Base-by-base conservation (phyloP, 2,888 invertebrate genomes). In the Cephus rjabovi region DNA sequence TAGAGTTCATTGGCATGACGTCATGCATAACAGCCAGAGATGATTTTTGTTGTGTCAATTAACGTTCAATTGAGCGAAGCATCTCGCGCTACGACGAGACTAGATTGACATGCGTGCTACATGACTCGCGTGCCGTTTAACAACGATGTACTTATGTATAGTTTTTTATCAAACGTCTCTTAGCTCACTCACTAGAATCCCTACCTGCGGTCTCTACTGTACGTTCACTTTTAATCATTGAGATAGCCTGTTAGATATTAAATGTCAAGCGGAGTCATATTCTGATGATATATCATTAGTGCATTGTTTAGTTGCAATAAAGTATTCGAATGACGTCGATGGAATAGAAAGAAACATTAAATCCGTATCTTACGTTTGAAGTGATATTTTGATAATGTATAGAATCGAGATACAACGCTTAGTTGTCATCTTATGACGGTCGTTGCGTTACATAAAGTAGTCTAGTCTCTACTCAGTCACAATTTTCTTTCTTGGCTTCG, bases 21-120 rank as follows among this genome's bases (percentile, higher is more conserved):
- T 85, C 83, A 86, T 78, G 56, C 81, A 1, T 56, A 56, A 23
- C 40, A 56, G 40, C 34, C 69, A 40, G 77, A 69, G 74, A 75
- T 76, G 76, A 86, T 85, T 83, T 89, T 89, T 87, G 87, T 88
- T 87, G 86, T 85, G 81, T 88, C 88, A 89, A 90, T 90, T 90
- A 89, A 80, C 82, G 85, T 81, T 85, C 87, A 90, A 89, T 89
- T 90, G 87, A 87, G 76, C 81, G 80, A 76, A 78, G 73, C 73
- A 75, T 78, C 78, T 78, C 76, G 78, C 73, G 75, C 31, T 31
- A 15, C 71, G 31, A 76, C 73, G 79, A 80, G 79, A 68, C 71
- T 77, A 31, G 30, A 77, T 76, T 82, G 79, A 73, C 81, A 81
- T 75, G 69, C 79, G 82, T 80, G 77, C 79, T 80, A 75, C 82